Conservation (phyloP, 2,113 vertebrate species). For the Toxotes chatareus region DNA sequence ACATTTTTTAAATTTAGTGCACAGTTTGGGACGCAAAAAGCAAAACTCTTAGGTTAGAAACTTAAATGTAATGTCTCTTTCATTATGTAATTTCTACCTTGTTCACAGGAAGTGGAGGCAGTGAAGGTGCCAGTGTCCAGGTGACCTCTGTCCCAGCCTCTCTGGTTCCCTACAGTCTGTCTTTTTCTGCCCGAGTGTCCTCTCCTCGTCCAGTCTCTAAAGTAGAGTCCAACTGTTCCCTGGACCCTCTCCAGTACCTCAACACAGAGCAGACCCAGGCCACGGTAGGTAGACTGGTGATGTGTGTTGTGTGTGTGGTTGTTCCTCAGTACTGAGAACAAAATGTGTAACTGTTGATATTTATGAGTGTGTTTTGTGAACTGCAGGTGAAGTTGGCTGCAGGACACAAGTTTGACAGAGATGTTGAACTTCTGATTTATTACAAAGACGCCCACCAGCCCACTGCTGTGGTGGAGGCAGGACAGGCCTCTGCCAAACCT, state of each 20-base stretch:
- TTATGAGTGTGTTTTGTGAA: neutral
- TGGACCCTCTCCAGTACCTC: conserved; percentile 80
- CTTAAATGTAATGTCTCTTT: too few relatives aligned
- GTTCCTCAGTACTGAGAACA: neutral
- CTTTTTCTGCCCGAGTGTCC: conserved; percentile 75
- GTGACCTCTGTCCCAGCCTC: conserved; percentile 72
- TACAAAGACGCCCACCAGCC: conserved; percentile 84
- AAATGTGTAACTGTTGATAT: too few relatives aligned
- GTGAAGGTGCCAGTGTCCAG: conserved; percentile 53
- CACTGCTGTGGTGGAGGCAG: conserved; percentile 83
- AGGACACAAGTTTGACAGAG: conserved; percentile 86
- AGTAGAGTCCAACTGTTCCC: conserved; percentile 84
- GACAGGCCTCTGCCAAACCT: conserved; percentile 60
- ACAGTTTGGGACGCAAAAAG: too few relatives aligned
- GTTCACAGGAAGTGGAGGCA: conserved; percentile 62
- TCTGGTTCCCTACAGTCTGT: conserved; percentile 83
- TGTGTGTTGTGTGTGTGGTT: conserved; percentile 10
- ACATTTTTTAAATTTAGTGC: neutral
- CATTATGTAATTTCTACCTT: too few relatives aligned
- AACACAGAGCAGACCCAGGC: conserved; percentile 80
- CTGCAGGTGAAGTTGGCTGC: conserved; percentile 84
- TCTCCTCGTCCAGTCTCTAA: conserved; percentile 83
- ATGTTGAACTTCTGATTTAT: conserved; percentile 87
- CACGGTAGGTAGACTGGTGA: conserved; percentile 78
- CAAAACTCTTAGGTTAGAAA: neutral